Percentiles rank a stretch among this genome's conserved stretches.
Conservation (phyloP, 2,113 vertebrate species). For the western clawed frog (Xenopus tropicalis) region DNA sequence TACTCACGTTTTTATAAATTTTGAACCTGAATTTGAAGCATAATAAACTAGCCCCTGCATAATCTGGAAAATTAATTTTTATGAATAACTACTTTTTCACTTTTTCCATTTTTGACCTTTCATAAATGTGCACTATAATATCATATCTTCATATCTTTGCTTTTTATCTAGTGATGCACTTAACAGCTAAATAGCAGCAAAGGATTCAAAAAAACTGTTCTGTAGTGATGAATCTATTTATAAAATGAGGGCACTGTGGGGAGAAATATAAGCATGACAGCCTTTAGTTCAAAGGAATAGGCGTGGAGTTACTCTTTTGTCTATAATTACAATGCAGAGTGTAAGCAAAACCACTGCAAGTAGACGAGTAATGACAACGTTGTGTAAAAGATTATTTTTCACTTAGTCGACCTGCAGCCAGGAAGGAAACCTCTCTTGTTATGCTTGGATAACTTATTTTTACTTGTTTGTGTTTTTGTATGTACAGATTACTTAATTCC, state of each 20-base stretch:
- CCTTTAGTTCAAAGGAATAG: slow-evolving; percentile 39
- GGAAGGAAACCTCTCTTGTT: slow-evolving; percentile 25
- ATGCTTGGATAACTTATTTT: slow-evolving; percentile 33
- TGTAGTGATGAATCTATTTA: slow-evolving; percentile 40
- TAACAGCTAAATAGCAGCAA: slow-evolving; percentile 17
- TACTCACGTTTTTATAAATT: no score
- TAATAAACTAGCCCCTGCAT: no score
- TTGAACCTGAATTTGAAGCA: no score
- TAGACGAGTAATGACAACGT: background rate
- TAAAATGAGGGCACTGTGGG: slow-evolving; percentile 37
- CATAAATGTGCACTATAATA: no score
- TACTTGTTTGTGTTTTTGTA: background rate
- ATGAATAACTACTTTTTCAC: no score
- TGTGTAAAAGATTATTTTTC: slow-evolving; percentile 30
- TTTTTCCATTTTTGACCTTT: no score
- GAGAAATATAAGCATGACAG: background rate
- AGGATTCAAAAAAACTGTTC: slow-evolving; percentile 20
- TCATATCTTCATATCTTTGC: no score
- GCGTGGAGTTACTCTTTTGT: slow-evolving; percentile 29
- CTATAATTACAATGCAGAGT: slow-evolving; percentile 23
- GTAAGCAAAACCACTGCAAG: slow-evolving; percentile 26
- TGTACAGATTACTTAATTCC: slow-evolving; percentile 24
- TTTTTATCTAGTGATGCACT: no score
- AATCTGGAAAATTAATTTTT: no score
- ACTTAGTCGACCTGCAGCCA: slow-evolving; percentile 28